Percentiles rank a stretch among this genome's conserved stretches.
These are phyloP conservation scores for Cydia fagiglandana DNA, from an alignment of 1,140 invertebrate species.

Conservation along the genomic window DNA sequence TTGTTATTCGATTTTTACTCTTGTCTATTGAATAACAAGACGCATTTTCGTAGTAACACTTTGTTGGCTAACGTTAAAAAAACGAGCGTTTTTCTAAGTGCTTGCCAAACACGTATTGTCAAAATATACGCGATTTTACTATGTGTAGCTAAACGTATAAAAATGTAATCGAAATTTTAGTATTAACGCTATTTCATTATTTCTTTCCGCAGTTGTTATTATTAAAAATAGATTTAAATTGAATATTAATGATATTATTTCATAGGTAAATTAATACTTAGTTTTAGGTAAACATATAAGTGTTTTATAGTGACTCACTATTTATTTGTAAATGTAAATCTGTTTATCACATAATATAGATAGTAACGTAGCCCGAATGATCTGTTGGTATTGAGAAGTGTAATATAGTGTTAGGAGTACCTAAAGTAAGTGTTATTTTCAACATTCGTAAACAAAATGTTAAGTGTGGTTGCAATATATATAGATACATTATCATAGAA, in stretches of 20 bases:
- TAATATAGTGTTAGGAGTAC: constrained; percentile 51
- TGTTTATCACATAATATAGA: constrained; percentile 51
- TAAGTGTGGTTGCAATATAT: constrained; percentile 58
- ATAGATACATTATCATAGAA: constrained; percentile 39
- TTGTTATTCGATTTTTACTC: constrained; percentile 73
- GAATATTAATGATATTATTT: constrained; percentile 51
- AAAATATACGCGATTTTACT: constrained; percentile 22
- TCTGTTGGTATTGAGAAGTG: constrained; percentile 60
- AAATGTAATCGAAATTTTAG: constrained; percentile 34
- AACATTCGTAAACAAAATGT: constrained; percentile 46
- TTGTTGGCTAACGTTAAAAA: constrained; percentile 13
- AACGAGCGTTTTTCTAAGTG: constrained; percentile 24
- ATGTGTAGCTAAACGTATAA: constrained; percentile 39
- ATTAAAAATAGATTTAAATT: constrained; percentile 39
- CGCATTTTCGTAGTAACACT: constrained; percentile 39
- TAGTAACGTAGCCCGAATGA: constrained; percentile 56
- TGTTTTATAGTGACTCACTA: constrained; percentile 63
- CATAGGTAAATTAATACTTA: constrained; percentile 56
- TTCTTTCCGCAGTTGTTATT: constrained; percentile 36
- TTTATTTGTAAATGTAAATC: constrained; percentile 69
- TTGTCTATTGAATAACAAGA: constrained; percentile 43
- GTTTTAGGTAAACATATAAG: constrained; percentile 51
- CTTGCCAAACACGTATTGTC: constrained; percentile 12
- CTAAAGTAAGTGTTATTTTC: constrained; percentile 62
- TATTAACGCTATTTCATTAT: constrained; percentile 17